These are phyloP conservation scores for Crotalus tigris DNA, from an alignment of 2,113 vertebrate genomes.

Conservation along the genomic window DNA sequence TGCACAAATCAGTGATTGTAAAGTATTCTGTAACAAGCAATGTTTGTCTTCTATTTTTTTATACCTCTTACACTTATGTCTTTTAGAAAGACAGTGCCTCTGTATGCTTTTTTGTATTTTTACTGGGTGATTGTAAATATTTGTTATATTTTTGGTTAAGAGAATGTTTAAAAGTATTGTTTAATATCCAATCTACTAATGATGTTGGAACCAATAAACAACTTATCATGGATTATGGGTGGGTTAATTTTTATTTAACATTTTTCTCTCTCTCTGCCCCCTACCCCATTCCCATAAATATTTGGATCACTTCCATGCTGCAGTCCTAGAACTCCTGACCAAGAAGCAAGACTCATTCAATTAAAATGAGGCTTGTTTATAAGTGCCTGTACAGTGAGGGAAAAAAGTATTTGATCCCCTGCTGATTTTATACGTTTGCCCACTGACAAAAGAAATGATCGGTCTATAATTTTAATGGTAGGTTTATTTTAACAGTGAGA, in stretches of 20 bases:
- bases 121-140: conserved; percentile 93
- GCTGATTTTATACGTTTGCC: too few species aligned
- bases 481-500: too few species aligned
- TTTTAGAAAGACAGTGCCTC: conserved; percentile 98
- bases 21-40: conserved; percentile 83
- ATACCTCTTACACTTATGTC: conserved; percentile 94
- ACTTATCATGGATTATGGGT: conserved; percentile 35
- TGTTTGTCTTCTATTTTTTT: conserved; percentile 85
- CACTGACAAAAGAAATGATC: too few species aligned
- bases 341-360: neutral
- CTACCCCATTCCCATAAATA: neutral
- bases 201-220: conserved; percentile 77
- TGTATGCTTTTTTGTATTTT: conserved; percentile 95
- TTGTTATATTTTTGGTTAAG: conserved; percentile 99
- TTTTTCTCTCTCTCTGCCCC: neutral
- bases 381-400: neutral
- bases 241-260: neutral
- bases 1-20: conserved; percentile 85
- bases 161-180: conserved; percentile 89
- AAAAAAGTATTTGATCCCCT: too few species aligned
- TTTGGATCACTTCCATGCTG: neutral
- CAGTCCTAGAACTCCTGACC: neutral
- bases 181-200: conserved; percentile 83
- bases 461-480: too few species aligned
- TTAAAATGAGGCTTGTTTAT: neutral